Evolutionary conservation across 2,113 vertebrate genomes (phyloP).

Genomic region (Halichoerus grypus): DNA sequence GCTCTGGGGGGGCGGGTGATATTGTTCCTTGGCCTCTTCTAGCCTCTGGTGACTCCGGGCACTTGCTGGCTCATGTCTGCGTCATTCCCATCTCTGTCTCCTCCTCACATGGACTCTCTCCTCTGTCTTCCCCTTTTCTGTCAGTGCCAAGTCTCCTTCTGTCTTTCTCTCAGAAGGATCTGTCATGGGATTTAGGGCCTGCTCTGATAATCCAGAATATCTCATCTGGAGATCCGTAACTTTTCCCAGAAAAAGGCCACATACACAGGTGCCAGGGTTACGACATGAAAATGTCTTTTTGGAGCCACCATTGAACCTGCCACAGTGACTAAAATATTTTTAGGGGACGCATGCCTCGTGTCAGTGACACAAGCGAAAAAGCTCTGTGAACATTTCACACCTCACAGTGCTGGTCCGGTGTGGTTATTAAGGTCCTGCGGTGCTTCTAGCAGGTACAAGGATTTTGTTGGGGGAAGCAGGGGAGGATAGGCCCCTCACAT

Average conservation of each 20-base stretch:
- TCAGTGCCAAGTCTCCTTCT: neutral
- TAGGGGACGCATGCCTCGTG: neutral
- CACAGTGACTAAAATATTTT: neutral
- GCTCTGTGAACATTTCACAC: neutral
- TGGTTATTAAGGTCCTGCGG: neutral
- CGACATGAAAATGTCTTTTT: neutral
- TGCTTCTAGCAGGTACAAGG: neutral
- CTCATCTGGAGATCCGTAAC: neutral
- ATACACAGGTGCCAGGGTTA: neutral
- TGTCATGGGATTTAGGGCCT: neutral
- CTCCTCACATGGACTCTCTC: fast-evolving
- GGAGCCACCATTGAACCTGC: neutral
- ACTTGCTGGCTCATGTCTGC: fast-evolving
- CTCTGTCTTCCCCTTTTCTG: neutral
- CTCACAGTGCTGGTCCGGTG: no score
- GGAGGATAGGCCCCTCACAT: neutral
- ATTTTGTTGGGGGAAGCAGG: neutral
- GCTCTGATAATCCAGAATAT: neutral
- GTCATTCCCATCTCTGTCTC: neutral
- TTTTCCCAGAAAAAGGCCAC: neutral
- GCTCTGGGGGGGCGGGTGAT: neutral
- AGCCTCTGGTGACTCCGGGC: neutral
- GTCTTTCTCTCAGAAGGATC: neutral
- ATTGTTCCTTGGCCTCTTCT: neutral
- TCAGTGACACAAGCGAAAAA: neutral